These are phyloP conservation scores for Digitonthophagus gazella DNA, from an alignment of 2,888 invertebrate species.

Conservation along the genomic window DNA sequence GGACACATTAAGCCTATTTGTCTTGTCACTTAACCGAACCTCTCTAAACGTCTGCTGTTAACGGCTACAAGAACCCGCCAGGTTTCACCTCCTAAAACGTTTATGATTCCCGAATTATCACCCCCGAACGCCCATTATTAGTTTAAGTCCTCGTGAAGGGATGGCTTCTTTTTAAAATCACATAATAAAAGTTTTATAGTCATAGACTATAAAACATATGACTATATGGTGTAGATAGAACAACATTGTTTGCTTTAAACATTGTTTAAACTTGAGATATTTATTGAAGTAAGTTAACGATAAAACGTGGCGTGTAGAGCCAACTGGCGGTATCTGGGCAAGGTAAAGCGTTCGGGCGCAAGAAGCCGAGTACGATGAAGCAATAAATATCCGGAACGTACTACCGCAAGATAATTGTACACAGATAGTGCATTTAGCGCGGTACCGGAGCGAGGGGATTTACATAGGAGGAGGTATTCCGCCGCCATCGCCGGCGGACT, in stretches of 20 bases:
- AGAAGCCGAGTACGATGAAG: constrained; percentile 23
- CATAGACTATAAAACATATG: too few species aligned
- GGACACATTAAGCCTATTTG: background rate
- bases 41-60: background rate
- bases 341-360: constrained; percentile 1
- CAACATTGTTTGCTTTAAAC: too few species aligned
- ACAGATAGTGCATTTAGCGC: constrained; percentile 29
- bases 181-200: background rate
- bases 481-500: constrained; percentile 11
- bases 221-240: too few species aligned
- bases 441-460: constrained; percentile 23
- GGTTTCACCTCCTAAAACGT: background rate
- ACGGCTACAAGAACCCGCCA: background rate
- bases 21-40: background rate
- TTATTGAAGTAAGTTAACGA: background rate
- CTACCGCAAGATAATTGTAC: constrained; percentile 29
- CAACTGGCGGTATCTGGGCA: background rate
- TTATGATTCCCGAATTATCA: background rate
- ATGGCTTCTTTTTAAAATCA: background rate
- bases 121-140: background rate
- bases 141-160: background rate
- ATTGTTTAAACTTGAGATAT: too few species aligned
- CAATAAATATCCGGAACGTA: constrained; percentile 27
- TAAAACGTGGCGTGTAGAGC: background rate
- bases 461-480: constrained; percentile 27